phyloP scores from a whole-genome alignment of 2,113 vertebrate genomes.

The Corydoras maculifer region DNA sequence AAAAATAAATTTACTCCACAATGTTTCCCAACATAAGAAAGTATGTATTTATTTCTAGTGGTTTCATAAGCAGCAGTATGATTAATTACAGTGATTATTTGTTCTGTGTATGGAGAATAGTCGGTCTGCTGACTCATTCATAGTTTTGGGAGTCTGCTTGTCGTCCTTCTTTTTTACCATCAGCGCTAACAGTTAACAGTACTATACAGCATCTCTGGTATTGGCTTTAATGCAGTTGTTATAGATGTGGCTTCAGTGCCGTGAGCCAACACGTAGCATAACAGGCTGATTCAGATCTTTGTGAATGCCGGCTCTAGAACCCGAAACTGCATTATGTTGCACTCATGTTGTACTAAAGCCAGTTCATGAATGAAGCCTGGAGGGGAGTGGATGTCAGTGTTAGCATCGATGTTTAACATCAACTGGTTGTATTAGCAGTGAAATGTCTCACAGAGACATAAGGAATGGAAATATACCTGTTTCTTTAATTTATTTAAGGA shows the following conservation, averaged over 20 bases:
- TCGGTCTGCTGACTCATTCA: conserved; percentile 42
- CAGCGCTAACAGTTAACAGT: conserved; percentile 66
- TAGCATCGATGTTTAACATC: conserved; percentile 12
- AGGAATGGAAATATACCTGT: not conserved
- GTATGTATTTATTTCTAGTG: too few relatives aligned
- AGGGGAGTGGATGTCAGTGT: conserved; percentile 23
- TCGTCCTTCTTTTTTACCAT: conserved; percentile 47
- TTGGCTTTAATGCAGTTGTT: conserved; percentile 61
- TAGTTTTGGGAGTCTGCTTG: conserved; percentile 56
- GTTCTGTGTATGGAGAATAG: not conserved
- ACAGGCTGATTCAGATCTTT: conserved; percentile 55
- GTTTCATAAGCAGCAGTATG: too few relatives aligned
- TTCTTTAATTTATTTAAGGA: not conserved
- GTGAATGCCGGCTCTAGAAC: conserved; percentile 52
- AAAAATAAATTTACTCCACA: too few relatives aligned
- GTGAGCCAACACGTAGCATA: conserved; percentile 56
- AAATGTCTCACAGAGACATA: conserved; percentile 1
- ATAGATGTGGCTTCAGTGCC: conserved; percentile 58
- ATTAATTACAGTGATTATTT: too few relatives aligned
- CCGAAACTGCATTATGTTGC: conserved; percentile 60
- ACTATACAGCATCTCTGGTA: conserved; percentile 58
- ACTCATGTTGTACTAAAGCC: conserved; percentile 50
- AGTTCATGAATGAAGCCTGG: conserved; percentile 50
- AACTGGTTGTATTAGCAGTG: conserved; percentile 12
- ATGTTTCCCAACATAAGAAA: too few relatives aligned